Percentiles rank a stretch among this genome's conserved stretches.
These are phyloP conservation scores for Phania funesta DNA, from an alignment of 2,888 invertebrate genomes.

Conservation along the genomic window DNA sequence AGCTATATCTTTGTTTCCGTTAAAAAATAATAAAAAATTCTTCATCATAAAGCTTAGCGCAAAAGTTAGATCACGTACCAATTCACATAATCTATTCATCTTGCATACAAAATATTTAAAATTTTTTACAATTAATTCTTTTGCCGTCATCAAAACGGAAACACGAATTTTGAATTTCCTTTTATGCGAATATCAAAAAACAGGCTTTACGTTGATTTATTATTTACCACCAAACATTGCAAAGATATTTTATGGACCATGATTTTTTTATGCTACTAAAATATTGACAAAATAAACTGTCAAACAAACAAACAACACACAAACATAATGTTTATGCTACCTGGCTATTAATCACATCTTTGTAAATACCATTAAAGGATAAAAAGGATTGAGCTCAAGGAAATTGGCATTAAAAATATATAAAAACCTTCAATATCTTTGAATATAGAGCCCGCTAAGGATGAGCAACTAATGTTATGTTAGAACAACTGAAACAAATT, in stretches of 20 bases:
- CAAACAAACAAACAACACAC: background rate
- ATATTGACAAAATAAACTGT: conserved; percentile 49
- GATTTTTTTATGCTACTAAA: conserved; percentile 42
- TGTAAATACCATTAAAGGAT: background rate
- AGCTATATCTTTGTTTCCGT: too few relatives aligned
- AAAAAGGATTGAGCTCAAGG: background rate
- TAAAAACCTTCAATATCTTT: too few relatives aligned
- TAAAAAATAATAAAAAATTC: too few relatives aligned
- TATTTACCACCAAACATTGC: conserved; percentile 56
- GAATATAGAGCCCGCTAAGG: too few relatives aligned
- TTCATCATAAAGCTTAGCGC: too few relatives aligned
- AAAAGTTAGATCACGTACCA: background rate
- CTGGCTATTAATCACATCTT: conserved; percentile 57
- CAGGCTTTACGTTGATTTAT: conserved; percentile 43
- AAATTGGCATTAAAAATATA: background rate
- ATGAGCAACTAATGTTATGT: too few relatives aligned
- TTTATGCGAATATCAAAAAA: background rate
- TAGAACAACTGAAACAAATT: background rate
- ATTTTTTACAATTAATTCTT: background rate
- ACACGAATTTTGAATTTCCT: conserved; percentile 58
- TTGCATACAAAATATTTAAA: background rate
- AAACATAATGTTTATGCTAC: conserved; percentile 42
- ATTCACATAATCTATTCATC: background rate
- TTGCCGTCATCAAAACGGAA: conserved; percentile 44
- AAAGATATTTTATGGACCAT: conserved; percentile 52